A percentile compares a stretch with the other conserved stretches of the same genome.
These are phyloP conservation scores for Paracentrotus lividus DNA, from an alignment of 53 echinoderm and acorn worm species.

Conservation along the genomic window DNA sequence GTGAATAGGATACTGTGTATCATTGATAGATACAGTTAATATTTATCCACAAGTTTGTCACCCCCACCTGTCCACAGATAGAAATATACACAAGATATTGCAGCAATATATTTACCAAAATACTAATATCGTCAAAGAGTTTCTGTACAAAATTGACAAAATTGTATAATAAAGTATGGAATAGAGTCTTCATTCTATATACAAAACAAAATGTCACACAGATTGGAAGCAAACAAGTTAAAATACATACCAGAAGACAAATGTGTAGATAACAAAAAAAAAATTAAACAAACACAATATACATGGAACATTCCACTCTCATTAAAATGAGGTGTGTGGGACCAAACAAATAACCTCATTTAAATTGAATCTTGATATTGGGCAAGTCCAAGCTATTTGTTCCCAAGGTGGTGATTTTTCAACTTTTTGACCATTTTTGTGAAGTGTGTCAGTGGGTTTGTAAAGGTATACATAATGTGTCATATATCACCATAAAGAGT, in stretches of 20 bases:
- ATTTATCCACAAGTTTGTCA: background rate
- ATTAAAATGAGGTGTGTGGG: no score
- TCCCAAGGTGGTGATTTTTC: no score
- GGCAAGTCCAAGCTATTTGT: no score
- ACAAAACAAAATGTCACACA: conserved; percentile 21
- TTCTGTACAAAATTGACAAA: conserved; percentile 34
- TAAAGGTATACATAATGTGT: no score
- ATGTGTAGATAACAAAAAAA: background rate
- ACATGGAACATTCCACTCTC: no score
- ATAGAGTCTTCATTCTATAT: conserved; percentile 34
- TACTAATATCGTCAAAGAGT: conserved; percentile 17
- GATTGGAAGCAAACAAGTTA: conserved; percentile 2
- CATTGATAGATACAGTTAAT: background rate
- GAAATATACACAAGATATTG: conserved; percentile 11
- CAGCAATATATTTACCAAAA: conserved; percentile 51
- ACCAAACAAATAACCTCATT: no score
- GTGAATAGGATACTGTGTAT: background rate
- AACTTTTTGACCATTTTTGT: no score
- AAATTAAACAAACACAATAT: background rate
- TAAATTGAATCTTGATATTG: no score
- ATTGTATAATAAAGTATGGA: background rate
- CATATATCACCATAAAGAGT: no score
- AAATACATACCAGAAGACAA: background rate
- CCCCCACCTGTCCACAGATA: background rate
- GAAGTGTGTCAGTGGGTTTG: no score